These are phyloP conservation scores for Triplophysa yarkandensis DNA, from an alignment of 2,797 vertebrate genomes.

Conservation along the genomic window DNA sequence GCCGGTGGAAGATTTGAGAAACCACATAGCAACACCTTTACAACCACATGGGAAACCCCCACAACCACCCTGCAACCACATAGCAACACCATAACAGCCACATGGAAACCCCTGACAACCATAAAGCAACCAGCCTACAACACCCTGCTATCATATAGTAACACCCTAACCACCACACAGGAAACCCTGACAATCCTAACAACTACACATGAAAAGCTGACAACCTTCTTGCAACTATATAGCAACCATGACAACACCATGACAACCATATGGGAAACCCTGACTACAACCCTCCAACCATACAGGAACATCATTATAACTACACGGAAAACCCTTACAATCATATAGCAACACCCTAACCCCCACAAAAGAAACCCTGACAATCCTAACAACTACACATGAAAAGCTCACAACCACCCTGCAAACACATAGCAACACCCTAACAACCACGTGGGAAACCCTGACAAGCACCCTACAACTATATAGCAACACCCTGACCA, in stretches of 20 bases:
- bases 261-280: no score
- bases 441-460: neutral
- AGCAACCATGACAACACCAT: no score
- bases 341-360: neutral
- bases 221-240: neutral
- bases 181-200: no score
- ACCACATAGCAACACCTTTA: neutral
- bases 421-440: neutral
- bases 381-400: neutral
- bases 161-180: neutral
- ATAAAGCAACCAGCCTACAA: no score
- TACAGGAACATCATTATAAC: neutral
- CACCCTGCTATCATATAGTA: neutral
- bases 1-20: neutral
- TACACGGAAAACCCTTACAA: neutral
- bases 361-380: neutral
- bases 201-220: no score
- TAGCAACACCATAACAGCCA: neutral
- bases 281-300: no score
- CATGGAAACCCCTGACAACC: no score
- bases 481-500: no score
- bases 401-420: neutral
- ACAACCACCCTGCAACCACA: neutral
- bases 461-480: no score
- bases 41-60: no score